Evolutionary conservation across 2,888 invertebrate genomes (phyloP).

Genomic region (Erynnis tages): DNA sequence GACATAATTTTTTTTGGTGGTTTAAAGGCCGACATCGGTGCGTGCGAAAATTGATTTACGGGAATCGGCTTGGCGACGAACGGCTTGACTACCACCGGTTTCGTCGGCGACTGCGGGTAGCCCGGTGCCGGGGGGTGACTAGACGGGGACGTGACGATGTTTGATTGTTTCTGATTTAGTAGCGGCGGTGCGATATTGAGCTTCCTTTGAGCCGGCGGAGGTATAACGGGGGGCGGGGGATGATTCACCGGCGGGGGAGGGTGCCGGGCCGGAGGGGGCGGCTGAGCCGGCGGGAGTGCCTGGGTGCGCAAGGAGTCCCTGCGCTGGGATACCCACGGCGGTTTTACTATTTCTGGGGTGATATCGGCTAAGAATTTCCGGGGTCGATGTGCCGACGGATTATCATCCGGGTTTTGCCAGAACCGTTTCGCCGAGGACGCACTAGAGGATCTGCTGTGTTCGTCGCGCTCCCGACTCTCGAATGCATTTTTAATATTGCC

Average conservation of each 20-base stretch:
- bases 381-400: conserved; percentile 50
- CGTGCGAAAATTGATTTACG: conserved; percentile 88
- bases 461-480: conserved; percentile 80
- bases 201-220: conserved; percentile 32
- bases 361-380: conserved; percentile 51
- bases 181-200: conserved; percentile 24
- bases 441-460: conserved; percentile 64
- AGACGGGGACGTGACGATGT: conserved; percentile 26
- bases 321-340: conserved; percentile 69
- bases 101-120: conserved; percentile 55
- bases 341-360: conserved; percentile 55
- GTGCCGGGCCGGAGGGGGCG: conserved; percentile 27
- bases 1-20: conserved; percentile 77
- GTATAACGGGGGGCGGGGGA: conserved; percentile 26
- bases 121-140: conserved; percentile 37
- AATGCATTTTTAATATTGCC: conserved; percentile 92
- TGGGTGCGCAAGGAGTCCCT: conserved; percentile 49
- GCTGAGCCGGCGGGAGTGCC: conserved; percentile 30
- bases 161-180: conserved; percentile 11
- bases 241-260: conserved; percentile 26
- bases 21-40: conserved; percentile 88
- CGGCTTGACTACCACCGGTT: conserved; percentile 58
- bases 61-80: conserved; percentile 81
- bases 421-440: conserved; percentile 80
- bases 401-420: conserved; percentile 84